Conservation (phyloP, 2,888 invertebrate species). For the Hoplodrina ambigua region DNA sequence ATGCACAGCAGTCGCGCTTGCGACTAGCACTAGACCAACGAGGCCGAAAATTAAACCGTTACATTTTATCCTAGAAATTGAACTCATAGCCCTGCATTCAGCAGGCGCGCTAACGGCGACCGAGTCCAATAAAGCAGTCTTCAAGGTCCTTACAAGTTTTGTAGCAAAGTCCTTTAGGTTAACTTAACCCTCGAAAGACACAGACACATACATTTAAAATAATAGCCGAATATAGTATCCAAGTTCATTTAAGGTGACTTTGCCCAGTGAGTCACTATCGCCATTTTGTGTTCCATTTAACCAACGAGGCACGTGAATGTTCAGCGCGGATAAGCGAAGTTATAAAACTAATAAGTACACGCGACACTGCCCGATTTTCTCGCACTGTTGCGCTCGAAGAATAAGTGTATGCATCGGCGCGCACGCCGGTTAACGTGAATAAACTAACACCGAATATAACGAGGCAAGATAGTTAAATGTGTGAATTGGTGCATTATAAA, state of each 20-base stretch:
- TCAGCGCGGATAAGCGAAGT: constrained; percentile 66
- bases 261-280: constrained; percentile 43
- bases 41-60: no score
- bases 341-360: constrained; percentile 66
- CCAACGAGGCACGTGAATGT: constrained; percentile 61
- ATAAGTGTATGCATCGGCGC: constrained; percentile 54
- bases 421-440: constrained; percentile 28
- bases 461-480: background rate
- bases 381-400: constrained; percentile 58
- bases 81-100: no score
- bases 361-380: constrained; percentile 58
- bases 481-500: background rate
- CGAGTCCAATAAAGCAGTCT: no score
- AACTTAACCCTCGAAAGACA: background rate
- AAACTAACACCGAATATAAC: constrained; percentile 9
- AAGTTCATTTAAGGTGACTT: constrained; percentile 27
- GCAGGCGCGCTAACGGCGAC: no score
- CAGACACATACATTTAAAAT: background rate
- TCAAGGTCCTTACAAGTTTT: no score
- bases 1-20: no score
- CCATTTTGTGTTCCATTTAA: constrained; percentile 65
- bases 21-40: no score
- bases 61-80: no score
- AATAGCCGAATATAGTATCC: background rate
- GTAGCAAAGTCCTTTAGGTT: background rate